phyloP scores from a whole-genome alignment of 2,797 vertebrate species.

The Prunella strophiata region DNA sequence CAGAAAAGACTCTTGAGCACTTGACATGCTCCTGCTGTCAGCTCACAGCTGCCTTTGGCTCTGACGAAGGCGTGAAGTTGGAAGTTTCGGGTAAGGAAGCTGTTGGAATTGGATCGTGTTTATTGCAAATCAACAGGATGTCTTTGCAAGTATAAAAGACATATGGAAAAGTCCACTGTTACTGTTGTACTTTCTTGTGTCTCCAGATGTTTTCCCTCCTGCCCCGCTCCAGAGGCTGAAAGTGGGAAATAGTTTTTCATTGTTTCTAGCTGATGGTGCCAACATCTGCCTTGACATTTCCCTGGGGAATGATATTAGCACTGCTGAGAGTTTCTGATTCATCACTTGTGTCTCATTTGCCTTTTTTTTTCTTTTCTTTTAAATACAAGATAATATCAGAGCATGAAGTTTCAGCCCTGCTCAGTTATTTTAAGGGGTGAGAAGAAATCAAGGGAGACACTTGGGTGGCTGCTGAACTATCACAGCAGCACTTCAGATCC shows the following conservation, averaged over 20 bases:
- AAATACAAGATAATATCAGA: not conserved
- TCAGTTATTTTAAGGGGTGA: not conserved
- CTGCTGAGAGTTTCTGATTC: conserved; percentile 24
- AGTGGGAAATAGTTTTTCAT: conserved; percentile 1
- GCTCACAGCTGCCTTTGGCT: conserved; percentile 4
- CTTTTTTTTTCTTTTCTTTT: not conserved
- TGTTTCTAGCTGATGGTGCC: conserved; percentile 3
- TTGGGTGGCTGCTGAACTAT: not conserved
- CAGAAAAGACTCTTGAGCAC: not conserved
- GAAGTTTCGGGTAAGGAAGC: not conserved
- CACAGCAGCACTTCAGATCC: not conserved
- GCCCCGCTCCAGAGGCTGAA: not conserved
- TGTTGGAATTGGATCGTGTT: conserved; percentile 40
- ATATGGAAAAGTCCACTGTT: conserved; percentile 1
- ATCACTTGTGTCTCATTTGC: conserved; percentile 1
- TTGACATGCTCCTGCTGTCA: not conserved
- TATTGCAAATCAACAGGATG: conserved; percentile 51
- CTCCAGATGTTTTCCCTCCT: conserved; percentile 52
- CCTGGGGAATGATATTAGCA: not conserved
- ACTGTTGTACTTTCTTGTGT: not conserved
- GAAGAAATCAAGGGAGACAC: not conserved
- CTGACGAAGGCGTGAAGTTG: not conserved
- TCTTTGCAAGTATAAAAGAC: not conserved
- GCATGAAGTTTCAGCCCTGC: not conserved
- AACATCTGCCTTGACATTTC: conserved; percentile 55